phyloP scores from a whole-genome alignment of 2,113 vertebrate species.

The Tinamus guttatus region DNA sequence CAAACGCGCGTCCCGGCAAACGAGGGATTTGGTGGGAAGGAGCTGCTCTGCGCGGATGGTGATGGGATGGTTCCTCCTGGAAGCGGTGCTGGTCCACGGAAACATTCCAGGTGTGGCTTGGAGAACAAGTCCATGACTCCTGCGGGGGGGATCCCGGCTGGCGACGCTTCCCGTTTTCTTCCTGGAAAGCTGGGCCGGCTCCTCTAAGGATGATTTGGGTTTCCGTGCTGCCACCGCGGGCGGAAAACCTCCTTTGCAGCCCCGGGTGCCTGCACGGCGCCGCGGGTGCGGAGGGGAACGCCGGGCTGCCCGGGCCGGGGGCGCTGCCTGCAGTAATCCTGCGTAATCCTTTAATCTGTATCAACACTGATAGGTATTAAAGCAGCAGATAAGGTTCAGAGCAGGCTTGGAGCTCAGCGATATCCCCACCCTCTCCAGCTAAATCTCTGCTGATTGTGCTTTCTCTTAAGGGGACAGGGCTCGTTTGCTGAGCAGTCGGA shows the following conservation, averaged over 20 bases:
- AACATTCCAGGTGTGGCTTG: not conserved
- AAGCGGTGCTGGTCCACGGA: not conserved
- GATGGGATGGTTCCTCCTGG: not conserved
- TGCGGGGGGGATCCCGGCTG: not conserved
- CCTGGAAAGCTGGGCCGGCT: rapidly evolving
- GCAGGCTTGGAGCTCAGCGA: slow-evolving; percentile 39
- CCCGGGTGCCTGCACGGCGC: not conserved
- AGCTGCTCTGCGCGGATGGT: rapidly evolving
- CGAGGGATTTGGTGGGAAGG: not conserved
- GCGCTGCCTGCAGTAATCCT: slow-evolving; percentile 41
- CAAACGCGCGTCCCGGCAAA: not conserved
- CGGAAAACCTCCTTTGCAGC: not conserved
- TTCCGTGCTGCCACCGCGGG: rapidly evolving
- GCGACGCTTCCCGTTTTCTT: not conserved
- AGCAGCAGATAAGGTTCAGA: slow-evolving; percentile 61
- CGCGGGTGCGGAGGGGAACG: not conserved
- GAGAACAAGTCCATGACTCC: not conserved
- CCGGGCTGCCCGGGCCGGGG: not conserved
- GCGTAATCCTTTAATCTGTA: slow-evolving; percentile 65
- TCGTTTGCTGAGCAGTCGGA: not conserved
- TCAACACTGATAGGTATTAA: slow-evolving; percentile 66
- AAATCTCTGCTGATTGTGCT: slow-evolving; percentile 13
- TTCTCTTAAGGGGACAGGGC: slow-evolving; percentile 47
- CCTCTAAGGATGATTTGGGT: rapidly evolving
- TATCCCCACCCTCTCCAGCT: slow-evolving; percentile 57